Conservation (phyloP, 2,797 vertebrate genomes). For the Myotis myotis region DNA sequence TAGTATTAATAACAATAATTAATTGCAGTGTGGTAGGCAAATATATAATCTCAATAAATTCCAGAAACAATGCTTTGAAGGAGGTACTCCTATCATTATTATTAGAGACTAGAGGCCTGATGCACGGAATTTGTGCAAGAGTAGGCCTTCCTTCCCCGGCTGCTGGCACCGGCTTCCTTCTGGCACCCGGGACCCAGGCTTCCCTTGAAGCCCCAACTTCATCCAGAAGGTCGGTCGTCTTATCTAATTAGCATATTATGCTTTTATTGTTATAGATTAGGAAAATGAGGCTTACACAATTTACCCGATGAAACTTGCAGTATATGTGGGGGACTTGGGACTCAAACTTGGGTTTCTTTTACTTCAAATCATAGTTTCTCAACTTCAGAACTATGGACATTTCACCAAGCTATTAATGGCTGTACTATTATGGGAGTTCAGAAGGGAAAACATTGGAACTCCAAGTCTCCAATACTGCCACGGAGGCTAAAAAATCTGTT, state of each 20-base stretch:
- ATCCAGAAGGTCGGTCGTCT: too few relatives aligned
- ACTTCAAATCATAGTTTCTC: not conserved
- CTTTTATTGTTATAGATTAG: too few relatives aligned
- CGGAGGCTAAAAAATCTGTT: not conserved
- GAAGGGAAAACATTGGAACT: not conserved
- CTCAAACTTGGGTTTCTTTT: not conserved
- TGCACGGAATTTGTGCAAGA: too few relatives aligned
- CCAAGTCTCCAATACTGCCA: not conserved
- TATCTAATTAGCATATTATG: too few relatives aligned
- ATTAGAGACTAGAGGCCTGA: too few relatives aligned
- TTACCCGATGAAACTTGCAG: not conserved
- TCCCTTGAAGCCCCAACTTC: too few relatives aligned
- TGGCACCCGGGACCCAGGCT: too few relatives aligned
- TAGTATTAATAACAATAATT: not conserved
- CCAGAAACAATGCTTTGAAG: not conserved
- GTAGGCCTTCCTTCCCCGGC: too few relatives aligned
- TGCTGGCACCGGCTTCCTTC: too few relatives aligned
- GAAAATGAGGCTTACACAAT: not conserved
- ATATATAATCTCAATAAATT: not conserved
- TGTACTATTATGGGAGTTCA: not conserved
- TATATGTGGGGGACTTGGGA: rapidly evolving
- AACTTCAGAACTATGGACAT: not conserved
- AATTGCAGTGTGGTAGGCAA: not conserved
- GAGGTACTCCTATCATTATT: not conserved
- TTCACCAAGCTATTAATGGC: not conserved